Percentiles rank a stretch among this genome's conserved stretches.
phyloP scores from a whole-genome alignment of 2,797 vertebrate genomes.

The Ctenopoma multispine region DNA sequence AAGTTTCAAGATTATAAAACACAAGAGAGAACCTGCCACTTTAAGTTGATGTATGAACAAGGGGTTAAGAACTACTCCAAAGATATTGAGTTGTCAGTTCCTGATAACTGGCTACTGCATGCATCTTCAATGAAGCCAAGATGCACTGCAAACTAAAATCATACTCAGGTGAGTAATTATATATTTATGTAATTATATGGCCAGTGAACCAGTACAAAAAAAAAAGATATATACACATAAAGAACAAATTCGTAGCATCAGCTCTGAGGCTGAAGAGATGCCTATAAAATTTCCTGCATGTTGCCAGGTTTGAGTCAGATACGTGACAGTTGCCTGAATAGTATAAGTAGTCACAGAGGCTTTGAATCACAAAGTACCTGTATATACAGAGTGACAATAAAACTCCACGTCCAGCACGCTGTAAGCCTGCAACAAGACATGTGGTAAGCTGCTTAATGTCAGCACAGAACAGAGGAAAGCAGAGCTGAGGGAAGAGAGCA shows the following conservation, averaged over 20 bases:
- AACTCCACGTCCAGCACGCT: slow-evolving; percentile 70
- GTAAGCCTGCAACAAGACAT: slow-evolving; percentile 76
- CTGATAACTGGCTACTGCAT: slow-evolving; percentile 21
- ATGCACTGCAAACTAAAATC: not conserved
- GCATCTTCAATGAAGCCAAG: not conserved
- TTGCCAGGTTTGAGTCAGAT: slow-evolving; percentile 50
- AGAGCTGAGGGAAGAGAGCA: slow-evolving; percentile 39
- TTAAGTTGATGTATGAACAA: slow-evolving; percentile 4
- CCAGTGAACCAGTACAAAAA: not conserved
- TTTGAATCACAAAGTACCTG: slow-evolving; percentile 79
- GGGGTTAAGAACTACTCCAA: slow-evolving; percentile 5
- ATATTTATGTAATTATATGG: not conserved
- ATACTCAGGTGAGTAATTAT: not conserved
- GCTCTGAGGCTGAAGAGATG: slow-evolving; percentile 24
- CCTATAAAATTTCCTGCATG: slow-evolving; percentile 42
- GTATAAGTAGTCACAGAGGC: slow-evolving; percentile 45
- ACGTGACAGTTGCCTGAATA: slow-evolving; percentile 23
- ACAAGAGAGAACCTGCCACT: not conserved
- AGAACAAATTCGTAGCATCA: slow-evolving; percentile 2
- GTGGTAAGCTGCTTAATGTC: slow-evolving; percentile 82
- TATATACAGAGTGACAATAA: slow-evolving; percentile 78
- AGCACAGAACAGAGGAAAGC: slow-evolving; percentile 66
- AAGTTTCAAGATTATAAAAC: not conserved
- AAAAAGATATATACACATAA: not conserved
- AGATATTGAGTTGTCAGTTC: slow-evolving; percentile 15